Conservation (phyloP, 1,140 invertebrate species). For the Choristoneura fumiferana region DNA sequence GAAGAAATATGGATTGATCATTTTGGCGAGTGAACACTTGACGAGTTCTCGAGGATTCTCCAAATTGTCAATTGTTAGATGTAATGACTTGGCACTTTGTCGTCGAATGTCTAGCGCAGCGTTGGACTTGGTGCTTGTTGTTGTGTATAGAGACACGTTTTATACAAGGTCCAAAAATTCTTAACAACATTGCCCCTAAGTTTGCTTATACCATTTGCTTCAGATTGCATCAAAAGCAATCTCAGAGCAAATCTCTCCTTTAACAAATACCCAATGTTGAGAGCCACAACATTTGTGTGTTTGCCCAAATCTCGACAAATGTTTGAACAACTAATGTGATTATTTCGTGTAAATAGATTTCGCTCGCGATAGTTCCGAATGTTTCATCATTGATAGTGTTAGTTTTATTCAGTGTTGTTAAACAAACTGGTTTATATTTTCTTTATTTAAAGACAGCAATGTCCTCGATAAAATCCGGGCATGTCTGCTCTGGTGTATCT, state of each 20-base stretch:
- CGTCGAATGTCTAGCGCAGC: not conserved
- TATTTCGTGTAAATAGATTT: constrained; percentile 42
- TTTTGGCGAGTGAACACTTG: not conserved
- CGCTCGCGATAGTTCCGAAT: constrained; percentile 13
- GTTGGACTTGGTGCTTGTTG: too few species aligned
- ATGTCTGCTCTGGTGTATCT: too few species aligned
- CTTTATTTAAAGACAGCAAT: too few species aligned
- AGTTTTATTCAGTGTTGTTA: not conserved
- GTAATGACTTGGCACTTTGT: constrained; percentile 11
- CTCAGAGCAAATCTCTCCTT: constrained; percentile 22
- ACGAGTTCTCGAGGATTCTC: constrained; percentile 11
- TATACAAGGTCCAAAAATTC: too few species aligned
- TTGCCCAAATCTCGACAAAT: constrained; percentile 35
- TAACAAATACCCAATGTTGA: constrained; percentile 30
- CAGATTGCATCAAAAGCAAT: not conserved
- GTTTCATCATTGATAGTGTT: constrained; percentile 12
- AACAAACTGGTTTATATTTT: not conserved
- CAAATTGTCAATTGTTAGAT: constrained; percentile 11
- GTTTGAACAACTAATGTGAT: constrained; percentile 45
- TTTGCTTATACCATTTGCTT: not conserved
- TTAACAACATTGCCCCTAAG: too few species aligned
- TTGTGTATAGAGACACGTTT: too few species aligned
- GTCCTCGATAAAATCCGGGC: too few species aligned
- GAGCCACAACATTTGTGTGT: constrained; percentile 23
- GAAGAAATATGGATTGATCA: not conserved